Percentiles rank a stretch among this genome's conserved stretches.
These are phyloP conservation scores for Episyrphus balteatus DNA, from an alignment of 1,140 invertebrate species.

Conservation along the genomic window DNA sequence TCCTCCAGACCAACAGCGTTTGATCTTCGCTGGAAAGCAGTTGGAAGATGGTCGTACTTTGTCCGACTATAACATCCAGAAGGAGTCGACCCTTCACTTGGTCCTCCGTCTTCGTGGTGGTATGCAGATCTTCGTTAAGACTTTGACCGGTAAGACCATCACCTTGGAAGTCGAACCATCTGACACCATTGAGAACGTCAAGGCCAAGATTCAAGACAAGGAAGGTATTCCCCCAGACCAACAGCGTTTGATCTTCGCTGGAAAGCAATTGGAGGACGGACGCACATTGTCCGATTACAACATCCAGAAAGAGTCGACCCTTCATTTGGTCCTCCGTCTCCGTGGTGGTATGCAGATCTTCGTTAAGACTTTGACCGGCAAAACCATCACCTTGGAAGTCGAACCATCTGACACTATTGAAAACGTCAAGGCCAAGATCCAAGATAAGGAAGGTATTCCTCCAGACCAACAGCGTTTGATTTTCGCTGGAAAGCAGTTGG, in stretches of 20 bases:
- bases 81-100: constrained; percentile 83
- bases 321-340: constrained; percentile 71
- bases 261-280: constrained; percentile 61
- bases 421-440: constrained; percentile 60
- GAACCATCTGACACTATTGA: constrained; percentile 59
- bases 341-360: constrained; percentile 57
- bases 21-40: constrained; percentile 63
- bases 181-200: constrained; percentile 67
- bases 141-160: constrained; percentile 61
- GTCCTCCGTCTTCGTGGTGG: constrained; percentile 67
- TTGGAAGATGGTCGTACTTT: constrained; percentile 55
- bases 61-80: constrained; percentile 69
- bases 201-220: constrained; percentile 66
- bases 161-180: constrained; percentile 61
- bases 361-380: constrained; percentile 57
- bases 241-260: constrained; percentile 55
- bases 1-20: constrained; percentile 56
- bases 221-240: constrained; percentile 56
- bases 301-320: constrained; percentile 79
- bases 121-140: constrained; percentile 66
- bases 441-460: constrained; percentile 51
- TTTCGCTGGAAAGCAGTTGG: constrained; percentile 57
- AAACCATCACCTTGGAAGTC: constrained; percentile 56
- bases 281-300: constrained; percentile 53
- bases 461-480: constrained; percentile 50